These are phyloP conservation scores for Progne subis DNA, from an alignment of 2,113 vertebrate species.

Conservation along the genomic window DNA sequence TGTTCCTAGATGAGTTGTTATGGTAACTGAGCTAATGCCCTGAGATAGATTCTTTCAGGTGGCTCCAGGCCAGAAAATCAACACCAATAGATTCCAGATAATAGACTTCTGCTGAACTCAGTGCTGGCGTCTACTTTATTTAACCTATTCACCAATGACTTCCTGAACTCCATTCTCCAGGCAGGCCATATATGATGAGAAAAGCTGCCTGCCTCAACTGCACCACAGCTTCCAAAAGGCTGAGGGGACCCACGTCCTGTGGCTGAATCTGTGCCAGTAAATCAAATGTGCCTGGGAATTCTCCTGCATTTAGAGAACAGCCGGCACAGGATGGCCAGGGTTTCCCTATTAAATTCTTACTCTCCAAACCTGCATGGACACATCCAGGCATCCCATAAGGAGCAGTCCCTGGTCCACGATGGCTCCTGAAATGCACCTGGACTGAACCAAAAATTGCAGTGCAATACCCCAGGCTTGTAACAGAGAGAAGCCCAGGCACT, in stretches of 20 bases:
- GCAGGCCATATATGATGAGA: not conserved
- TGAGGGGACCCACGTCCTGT: not conserved
- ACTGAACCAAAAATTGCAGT: not conserved
- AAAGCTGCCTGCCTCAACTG: not conserved
- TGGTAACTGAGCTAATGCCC: constrained; percentile 57
- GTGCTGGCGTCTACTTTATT: constrained; percentile 17
- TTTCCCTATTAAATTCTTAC: not conserved
- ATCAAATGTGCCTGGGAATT: not conserved
- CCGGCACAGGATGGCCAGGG: not conserved
- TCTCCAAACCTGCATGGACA: not conserved
- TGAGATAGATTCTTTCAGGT: constrained; percentile 40
- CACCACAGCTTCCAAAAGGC: not conserved
- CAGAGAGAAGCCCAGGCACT: not conserved
- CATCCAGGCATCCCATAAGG: not conserved
- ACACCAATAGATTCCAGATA: constrained; percentile 50
- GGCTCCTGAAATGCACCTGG: not conserved
- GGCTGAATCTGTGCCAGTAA: not conserved
- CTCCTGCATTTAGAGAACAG: not conserved
- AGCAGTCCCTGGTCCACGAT: not conserved
- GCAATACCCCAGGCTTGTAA: not conserved
- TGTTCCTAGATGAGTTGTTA: constrained; percentile 54
- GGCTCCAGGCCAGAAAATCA: constrained; percentile 61
- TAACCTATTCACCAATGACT: constrained; percentile 37
- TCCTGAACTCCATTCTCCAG: constrained; percentile 6
- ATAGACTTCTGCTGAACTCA: constrained; percentile 47